Evolutionary conservation across 2,113 vertebrate genomes (phyloP).

Genomic region (Phoxinus phoxinus): DNA sequence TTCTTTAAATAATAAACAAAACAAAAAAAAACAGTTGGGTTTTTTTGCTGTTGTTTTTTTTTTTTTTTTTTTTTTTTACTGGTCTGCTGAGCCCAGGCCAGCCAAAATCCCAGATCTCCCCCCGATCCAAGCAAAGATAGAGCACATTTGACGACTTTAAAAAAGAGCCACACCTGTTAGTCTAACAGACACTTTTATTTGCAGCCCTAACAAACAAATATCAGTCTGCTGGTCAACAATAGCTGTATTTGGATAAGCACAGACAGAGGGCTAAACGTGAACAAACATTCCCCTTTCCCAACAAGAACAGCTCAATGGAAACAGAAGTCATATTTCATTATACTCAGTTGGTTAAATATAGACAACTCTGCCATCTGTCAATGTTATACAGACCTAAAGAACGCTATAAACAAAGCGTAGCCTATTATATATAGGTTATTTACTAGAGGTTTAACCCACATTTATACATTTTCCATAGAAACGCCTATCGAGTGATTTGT

Average conservation of each 20-base stretch:
- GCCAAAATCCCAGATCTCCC: background rate
- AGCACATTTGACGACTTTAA: constrained; percentile 8
- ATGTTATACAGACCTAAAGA: background rate
- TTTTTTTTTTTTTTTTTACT: background rate
- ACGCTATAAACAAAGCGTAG: background rate
- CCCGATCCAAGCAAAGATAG: background rate
- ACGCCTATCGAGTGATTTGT: background rate
- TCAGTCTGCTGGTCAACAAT: constrained; percentile 19
- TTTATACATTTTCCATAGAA: background rate
- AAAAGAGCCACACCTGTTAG: constrained; percentile 26
- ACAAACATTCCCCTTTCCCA: constrained; percentile 17
- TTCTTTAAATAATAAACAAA: no score
- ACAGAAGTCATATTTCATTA: background rate
- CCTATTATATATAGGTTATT: background rate
- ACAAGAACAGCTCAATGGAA: background rate
- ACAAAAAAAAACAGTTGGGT: no score
- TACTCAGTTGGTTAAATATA: background rate
- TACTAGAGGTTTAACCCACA: no score
- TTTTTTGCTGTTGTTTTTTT: no score
- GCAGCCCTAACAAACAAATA: constrained; percentile 27
- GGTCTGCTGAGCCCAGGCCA: background rate
- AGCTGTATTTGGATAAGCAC: constrained; percentile 23
- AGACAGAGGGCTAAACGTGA: constrained; percentile 12
- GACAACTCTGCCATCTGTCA: background rate
- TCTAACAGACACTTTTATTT: constrained; percentile 29